Base-by-base conservation (phyloP, 1,140 invertebrate genomes). In the Anastrepha obliqua region DNA sequence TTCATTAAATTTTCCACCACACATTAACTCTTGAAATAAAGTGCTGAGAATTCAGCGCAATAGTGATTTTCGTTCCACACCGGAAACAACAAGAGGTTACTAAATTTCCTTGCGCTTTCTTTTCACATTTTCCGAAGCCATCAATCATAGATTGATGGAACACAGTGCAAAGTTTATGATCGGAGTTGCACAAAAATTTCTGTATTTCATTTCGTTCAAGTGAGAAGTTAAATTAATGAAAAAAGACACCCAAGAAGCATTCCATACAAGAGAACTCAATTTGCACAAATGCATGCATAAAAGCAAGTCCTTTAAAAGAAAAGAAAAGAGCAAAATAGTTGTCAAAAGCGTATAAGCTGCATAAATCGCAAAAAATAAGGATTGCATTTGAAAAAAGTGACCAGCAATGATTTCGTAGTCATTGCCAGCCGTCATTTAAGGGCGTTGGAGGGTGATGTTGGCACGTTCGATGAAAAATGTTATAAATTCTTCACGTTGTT, bases 61-160 rank as follows among this genome's bases (percentile, higher is more conserved):
- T 11, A 55, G 11, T 8, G 51, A 55, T 55, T 55, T 55, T 55
- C 11, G 11, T 55, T 55, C 11, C 51, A 55, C 11, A 55, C 51
- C 51, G 11, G 51, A 55, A 55, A 55, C 51, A 8, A 3, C 67
- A 15, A 47, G 67, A 11, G 42, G 42, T 47, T 42, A 47, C 17
- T 74, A 39, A 44, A 74, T 44, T 74, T 74, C 17, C 67, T 44
- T 39, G 47, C 17, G 44, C 44, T 17, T 81, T 81, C 47, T 81
- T 55, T 42, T 55, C n/a, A 15, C 42, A 81, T 55, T 81, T 81
- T n/a, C 8, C n/a, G 9, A 62, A 81, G 17, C 74, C 74, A 81
- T 81, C 74, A 55, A 55, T 81, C 74, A 81, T 81, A 81, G 55
- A 55, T 81, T 81, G n/a, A 81, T 81, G 5, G 8, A 81, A 47